Conservation (phyloP, 2,113 vertebrate species). For the Cryptotis parvus region DNA sequence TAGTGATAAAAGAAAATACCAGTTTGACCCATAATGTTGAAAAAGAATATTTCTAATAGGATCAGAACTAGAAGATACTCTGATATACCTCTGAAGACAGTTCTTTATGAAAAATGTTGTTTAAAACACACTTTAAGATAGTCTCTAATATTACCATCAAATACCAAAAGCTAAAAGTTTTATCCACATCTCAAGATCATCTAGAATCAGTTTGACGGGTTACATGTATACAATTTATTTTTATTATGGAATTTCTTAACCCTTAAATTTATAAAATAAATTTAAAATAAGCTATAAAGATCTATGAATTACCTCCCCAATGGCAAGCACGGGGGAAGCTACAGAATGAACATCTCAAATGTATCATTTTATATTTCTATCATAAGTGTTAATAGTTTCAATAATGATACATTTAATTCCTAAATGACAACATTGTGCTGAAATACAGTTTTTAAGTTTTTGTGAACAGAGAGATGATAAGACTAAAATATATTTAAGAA, state of each 20-base stretch:
- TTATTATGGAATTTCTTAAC: neutral
- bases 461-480: neutral
- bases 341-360: neutral
- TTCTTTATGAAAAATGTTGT: neutral
- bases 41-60: neutral
- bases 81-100: neutral
- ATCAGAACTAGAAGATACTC: neutral
- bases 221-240: neutral
- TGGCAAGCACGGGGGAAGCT: neutral
- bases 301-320: too few species aligned
- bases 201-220: neutral
- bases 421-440: neutral
- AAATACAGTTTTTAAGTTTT: neutral
- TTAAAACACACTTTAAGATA: too few species aligned
- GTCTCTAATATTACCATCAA: neutral
- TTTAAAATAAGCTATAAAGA: neutral
- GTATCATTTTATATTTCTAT: neutral
- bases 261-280: constrained; percentile 1
- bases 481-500: constrained; percentile 23
- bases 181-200: neutral
- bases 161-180: constrained; percentile 1
- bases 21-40: neutral
- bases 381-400: neutral
- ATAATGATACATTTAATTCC: neutral
- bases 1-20: neutral